Evolutionary conservation across 1,140 invertebrate species (phyloP).

Genomic region (Vanessa tameamea): DNA sequence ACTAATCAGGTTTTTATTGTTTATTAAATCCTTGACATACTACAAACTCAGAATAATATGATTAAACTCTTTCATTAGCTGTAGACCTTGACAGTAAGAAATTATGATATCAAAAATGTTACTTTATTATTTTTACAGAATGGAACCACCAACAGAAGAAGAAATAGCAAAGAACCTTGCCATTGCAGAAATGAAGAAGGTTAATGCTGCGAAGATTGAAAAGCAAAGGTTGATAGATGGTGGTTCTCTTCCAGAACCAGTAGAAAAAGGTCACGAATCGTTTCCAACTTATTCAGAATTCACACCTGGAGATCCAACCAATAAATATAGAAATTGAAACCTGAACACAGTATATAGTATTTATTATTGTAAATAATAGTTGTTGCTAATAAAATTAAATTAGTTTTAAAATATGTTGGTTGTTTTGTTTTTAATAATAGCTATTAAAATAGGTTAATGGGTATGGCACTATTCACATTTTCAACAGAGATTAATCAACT

Average conservation of each 20-base stretch:
- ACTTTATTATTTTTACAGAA: constrained; percentile 58
- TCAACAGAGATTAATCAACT: too few relatives aligned
- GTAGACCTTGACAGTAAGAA: too few relatives aligned
- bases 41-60: too few relatives aligned
- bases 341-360: constrained; percentile 8
- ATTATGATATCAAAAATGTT: background rate
- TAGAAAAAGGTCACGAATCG: constrained; percentile 55
- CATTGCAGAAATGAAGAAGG: constrained; percentile 86
- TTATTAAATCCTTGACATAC: too few relatives aligned
- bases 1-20: too few relatives aligned
- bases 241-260: constrained; percentile 54
- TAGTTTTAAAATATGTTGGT: constrained; percentile 1
- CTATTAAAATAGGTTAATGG: background rate
- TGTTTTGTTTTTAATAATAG: background rate
- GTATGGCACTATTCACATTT: too few relatives aligned
- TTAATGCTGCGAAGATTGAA: constrained; percentile 87
- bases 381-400: background rate
- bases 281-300: constrained; percentile 63
- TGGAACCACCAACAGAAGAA: constrained; percentile 85
- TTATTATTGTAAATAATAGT: constrained; percentile 9
- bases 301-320: constrained; percentile 43
- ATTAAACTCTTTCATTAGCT: too few relatives aligned
- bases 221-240: constrained; percentile 58
- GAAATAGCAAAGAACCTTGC: constrained; percentile 87
- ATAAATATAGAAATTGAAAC: constrained; percentile 45